Conservation (phyloP, 2,113 vertebrate genomes). For the Procapra przewalskii region DNA sequence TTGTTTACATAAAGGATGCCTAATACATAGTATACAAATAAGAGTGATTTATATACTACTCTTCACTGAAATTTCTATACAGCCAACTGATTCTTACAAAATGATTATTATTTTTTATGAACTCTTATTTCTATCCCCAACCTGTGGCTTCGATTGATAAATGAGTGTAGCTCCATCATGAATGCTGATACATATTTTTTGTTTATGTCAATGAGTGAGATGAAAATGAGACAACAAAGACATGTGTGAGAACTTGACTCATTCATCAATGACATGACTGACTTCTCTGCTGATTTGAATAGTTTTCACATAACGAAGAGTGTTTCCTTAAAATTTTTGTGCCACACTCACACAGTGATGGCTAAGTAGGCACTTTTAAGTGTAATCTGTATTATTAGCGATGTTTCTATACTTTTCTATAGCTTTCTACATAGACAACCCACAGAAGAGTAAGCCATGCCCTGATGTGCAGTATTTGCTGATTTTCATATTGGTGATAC, state of each 20-base stretch:
- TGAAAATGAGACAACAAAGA: neutral
- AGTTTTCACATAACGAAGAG: neutral
- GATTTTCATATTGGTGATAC: neutral
- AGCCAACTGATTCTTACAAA: neutral
- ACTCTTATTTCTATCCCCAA: neutral
- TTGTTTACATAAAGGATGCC: neutral
- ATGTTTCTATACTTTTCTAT: neutral
- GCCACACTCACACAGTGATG: neutral
- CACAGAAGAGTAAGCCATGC: neutral
- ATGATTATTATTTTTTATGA: neutral
- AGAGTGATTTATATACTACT: neutral
- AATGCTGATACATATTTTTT: neutral
- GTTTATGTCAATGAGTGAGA: neutral
- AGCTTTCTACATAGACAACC: neutral
- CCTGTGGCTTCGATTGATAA: neutral
- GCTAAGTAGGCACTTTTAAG: neutral
- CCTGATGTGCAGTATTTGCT: neutral
- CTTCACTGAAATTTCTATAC: neutral
- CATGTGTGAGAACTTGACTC: neutral
- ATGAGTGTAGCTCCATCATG: neutral
- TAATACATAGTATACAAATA: neutral
- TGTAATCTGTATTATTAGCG: neutral
- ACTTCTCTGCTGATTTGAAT: neutral
- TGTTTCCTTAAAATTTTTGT: neutral
- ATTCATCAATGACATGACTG: neutral